A percentile compares a stretch with the other conserved stretches of the same genome.
Conservation (phyloP, 2,113 vertebrate genomes). For the Struthidea cinerea region DNA sequence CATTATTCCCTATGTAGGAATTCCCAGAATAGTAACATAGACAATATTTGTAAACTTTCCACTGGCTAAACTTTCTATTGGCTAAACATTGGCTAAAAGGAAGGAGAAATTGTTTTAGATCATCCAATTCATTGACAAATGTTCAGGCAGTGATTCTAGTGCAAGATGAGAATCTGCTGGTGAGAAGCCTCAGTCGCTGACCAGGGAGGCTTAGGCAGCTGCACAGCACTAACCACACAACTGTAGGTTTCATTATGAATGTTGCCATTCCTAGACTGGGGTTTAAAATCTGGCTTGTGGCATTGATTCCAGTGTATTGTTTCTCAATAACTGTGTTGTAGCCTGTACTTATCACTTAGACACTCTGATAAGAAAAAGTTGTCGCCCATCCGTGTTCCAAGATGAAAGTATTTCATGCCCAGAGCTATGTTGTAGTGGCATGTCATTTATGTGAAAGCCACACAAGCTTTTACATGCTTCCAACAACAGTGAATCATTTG, state of each 20-base stretch:
- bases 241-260: background rate
- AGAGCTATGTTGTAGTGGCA: background rate
- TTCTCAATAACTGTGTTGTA: background rate
- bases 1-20: background rate
- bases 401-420: background rate
- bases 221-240: background rate
- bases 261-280: background rate
- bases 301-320: background rate
- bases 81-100: background rate
- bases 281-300: background rate
- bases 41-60: background rate
- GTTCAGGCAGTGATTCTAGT: background rate
- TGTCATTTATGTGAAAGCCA: background rate
- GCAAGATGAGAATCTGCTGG: background rate
- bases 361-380: background rate
- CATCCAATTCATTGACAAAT: background rate
- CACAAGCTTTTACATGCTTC: background rate
- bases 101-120: background rate
- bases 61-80: background rate
- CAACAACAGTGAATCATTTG: background rate
- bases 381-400: background rate
- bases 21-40: background rate
- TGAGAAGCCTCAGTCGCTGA: background rate
- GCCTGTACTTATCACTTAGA: background rate
- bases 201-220: background rate